phyloP scores from a whole-genome alignment of 1,140 invertebrate genomes.

The Pseudomyrmex dendroicus region DNA sequence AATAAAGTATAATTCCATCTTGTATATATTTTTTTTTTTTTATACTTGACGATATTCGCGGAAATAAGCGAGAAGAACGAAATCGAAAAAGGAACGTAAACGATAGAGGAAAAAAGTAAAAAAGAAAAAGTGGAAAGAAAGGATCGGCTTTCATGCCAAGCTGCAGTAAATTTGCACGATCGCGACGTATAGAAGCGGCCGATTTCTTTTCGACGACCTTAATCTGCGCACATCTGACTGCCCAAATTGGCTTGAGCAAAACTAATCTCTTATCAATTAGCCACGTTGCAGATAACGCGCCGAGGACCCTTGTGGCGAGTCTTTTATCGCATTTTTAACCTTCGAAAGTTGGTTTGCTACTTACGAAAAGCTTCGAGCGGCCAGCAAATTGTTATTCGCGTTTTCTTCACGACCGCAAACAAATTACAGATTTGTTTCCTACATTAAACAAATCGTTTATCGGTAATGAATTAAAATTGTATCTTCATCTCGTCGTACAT shows the following conservation, averaged over 20 bases:
- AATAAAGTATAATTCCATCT: constrained; percentile 31
- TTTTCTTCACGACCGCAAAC: not conserved
- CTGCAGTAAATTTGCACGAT: constrained; percentile 72
- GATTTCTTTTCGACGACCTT: constrained; percentile 71
- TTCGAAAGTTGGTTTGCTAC: constrained; percentile 23
- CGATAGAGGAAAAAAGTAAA: not conserved
- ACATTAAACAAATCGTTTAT: not conserved
- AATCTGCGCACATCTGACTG: constrained; percentile 74
- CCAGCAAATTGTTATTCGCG: not conserved
- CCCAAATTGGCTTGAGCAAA: constrained; percentile 75
- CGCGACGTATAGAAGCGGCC: constrained; percentile 66
- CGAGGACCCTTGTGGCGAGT: not conserved
- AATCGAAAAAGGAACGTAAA: constrained; percentile 57
- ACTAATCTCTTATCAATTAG: constrained; percentile 78
- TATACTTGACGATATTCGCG: not conserved
- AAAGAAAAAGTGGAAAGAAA: constrained; percentile 34
- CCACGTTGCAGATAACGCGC: constrained; percentile 62
- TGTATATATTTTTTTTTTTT: constrained; percentile 46
- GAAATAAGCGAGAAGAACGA: constrained; percentile 49
- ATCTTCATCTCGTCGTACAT: not conserved
- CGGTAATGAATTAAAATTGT: constrained; percentile 2
- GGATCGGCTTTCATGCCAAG: constrained; percentile 73
- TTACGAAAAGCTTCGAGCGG: constrained; percentile 47
- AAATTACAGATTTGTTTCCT: not conserved
- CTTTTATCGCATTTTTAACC: constrained; percentile 57